Conservation (phyloP, 2,797 vertebrate species). For the Miichthys miiuy region DNA sequence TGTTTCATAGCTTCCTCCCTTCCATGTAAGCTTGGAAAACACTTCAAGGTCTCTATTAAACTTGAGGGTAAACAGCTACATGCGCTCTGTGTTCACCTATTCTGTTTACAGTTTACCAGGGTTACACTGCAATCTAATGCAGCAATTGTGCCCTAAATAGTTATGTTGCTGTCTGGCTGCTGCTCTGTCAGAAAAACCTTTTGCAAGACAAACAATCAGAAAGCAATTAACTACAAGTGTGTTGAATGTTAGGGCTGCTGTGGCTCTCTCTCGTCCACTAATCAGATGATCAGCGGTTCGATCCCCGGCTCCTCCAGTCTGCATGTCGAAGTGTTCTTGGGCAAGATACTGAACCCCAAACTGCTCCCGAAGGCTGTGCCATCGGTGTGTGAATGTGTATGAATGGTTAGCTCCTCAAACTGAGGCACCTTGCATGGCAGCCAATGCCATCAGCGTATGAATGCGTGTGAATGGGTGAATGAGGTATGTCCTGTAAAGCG, state of each 20-base stretch:
- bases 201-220: conserved; percentile 9
- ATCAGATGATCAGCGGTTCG: too few relatives aligned
- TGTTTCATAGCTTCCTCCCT: conserved; percentile 44
- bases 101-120: conserved; percentile 39
- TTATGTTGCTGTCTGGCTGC: conserved; percentile 17
- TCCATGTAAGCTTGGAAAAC: conserved; percentile 52
- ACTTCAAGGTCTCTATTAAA: conserved; percentile 59
- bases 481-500: too few relatives aligned
- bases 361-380: too few relatives aligned
- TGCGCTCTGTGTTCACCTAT: conserved; percentile 29
- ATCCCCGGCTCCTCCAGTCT: too few relatives aligned
- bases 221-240: conserved; percentile 5
- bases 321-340: too few relatives aligned
- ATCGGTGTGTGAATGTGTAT: too few relatives aligned
- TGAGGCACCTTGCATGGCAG: too few relatives aligned
- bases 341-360: too few relatives aligned
- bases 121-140: conserved; percentile 19
- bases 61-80: conserved; percentile 47
- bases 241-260: background rate
- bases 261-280: too few relatives aligned
- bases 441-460: too few relatives aligned
- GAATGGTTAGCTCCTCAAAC: too few relatives aligned
- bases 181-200: background rate
- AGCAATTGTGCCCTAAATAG: background rate
- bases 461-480: too few relatives aligned